phyloP scores from a whole-genome alignment of 2,113 vertebrate genomes.

The Passer montanus region DNA sequence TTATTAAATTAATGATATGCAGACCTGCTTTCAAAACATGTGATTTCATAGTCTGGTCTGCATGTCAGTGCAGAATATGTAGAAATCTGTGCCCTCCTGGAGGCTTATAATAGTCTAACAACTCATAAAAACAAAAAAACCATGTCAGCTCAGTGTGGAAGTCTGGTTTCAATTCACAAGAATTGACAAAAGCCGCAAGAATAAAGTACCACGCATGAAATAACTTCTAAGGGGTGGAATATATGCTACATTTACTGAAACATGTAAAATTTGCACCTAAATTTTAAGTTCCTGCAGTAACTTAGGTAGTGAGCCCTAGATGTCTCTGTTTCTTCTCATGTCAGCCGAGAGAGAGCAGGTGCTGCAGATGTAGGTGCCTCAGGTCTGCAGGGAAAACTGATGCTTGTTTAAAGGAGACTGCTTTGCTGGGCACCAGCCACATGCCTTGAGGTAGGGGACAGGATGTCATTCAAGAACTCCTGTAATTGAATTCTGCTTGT shows the following conservation, averaged over 20 bases:
- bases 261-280: neutral
- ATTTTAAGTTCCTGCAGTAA: neutral
- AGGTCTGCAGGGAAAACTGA: neutral
- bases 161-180: constrained; percentile 41
- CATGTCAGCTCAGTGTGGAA: neutral
- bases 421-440: neutral
- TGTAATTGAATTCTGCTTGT: constrained; percentile 15
- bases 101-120: neutral
- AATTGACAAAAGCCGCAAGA: constrained; percentile 29
- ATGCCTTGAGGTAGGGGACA: neutral
- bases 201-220: neutral
- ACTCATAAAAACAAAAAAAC: neutral
- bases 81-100: neutral
- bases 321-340: neutral
- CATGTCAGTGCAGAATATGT: neutral
- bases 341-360: neutral
- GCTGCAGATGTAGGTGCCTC: neutral
- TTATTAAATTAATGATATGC: neutral
- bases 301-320: neutral
- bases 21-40: constrained; percentile 14
- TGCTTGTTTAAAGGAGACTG: neutral
- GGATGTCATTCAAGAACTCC: neutral
- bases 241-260: neutral
- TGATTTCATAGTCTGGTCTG: constrained; percentile 17
- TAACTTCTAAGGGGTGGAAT: neutral